Conservation (phyloP, 2,888 invertebrate species). For the Epirrhoe alternata region DNA sequence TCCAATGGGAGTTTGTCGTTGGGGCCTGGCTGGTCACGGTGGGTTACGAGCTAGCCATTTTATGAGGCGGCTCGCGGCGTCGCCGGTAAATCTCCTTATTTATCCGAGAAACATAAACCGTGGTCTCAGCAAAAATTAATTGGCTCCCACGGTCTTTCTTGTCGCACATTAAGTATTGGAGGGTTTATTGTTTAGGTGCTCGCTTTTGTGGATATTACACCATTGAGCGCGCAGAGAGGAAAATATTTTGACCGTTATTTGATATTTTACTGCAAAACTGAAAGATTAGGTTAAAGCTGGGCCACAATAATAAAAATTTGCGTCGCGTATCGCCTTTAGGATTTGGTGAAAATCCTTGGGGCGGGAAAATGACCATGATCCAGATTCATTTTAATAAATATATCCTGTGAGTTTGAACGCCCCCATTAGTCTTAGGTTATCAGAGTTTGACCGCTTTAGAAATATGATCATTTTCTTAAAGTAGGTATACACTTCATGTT, state of each 20-base stretch:
- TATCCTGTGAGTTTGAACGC: background rate
- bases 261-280: conserved; percentile 32
- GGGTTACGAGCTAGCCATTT: conserved; percentile 75
- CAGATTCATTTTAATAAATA: conserved; percentile 3
- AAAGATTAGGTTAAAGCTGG: conserved; percentile 28
- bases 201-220: conserved; percentile 29
- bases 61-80: conserved; percentile 73
- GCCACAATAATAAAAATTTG: conserved; percentile 24
- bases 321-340: conserved; percentile 19
- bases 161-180: conserved; percentile 72
- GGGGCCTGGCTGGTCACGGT: conserved; percentile 69
- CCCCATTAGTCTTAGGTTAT: background rate
- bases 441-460: background rate
- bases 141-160: conserved; percentile 76
- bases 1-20: conserved; percentile 44
- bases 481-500: conserved; percentile 19
- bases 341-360: conserved; percentile 12
- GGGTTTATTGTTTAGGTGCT: conserved; percentile 61
- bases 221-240: conserved; percentile 21
- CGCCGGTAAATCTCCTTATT: conserved; percentile 82
- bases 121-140: conserved; percentile 82
- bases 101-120: conserved; percentile 82
- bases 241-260: conserved; percentile 31
- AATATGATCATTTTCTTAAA: background rate
- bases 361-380: conserved; percentile 10